Evolutionary conservation across 2,797 vertebrate species (phyloP), one percentile per base, ranked within the genome.

Genomic region (Ctenopoma multispine): DNA sequence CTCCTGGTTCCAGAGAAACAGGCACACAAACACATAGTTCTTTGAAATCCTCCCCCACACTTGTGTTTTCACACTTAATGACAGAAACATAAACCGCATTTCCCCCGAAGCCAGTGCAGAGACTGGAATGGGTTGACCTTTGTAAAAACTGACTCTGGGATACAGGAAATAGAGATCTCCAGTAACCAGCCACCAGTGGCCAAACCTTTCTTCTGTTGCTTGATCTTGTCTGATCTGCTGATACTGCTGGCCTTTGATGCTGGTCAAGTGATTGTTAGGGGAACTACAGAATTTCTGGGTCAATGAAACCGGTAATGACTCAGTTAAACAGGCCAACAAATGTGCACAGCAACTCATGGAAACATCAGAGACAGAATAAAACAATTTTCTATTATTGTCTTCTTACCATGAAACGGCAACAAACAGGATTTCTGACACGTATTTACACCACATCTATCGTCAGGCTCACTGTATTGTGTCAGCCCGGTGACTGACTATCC

Each of bases 61-160:
- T 89, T 69, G n/a, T 80, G 89, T 86, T 91, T 90, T 91, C 86
- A 82, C 89, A 86, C 90, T 84, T 92, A 91, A 92, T 91, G 82
- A 75, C 80, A 87, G 75, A 86, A 81, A 64, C 72, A 54, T 46
- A 29, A 82, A 84, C 79, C 76, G 49, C 77, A 70, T 83, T 90
- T 92, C 84, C 84, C 76, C 75, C 49, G 58, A 87, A 91, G 73
- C 79, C 69, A 48, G 58, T 29, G 10, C 61, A 61, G 62, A 77
- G 77, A 87, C 84, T 63, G 79, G 79, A 88, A 86, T 66, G 36
- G 47, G 67, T 62, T 80, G 79, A 87, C 79, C 83, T 82, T 81
- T 80, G 62, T 69, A 27, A 14, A 50, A 63, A 77, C 34, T 63
- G 58, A 72, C 38, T 70, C 23, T 65, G 36, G 79, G 59, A 84